Base-by-base conservation (phyloP, 2,797 vertebrate species). In the Bradypodion ventrale region DNA sequence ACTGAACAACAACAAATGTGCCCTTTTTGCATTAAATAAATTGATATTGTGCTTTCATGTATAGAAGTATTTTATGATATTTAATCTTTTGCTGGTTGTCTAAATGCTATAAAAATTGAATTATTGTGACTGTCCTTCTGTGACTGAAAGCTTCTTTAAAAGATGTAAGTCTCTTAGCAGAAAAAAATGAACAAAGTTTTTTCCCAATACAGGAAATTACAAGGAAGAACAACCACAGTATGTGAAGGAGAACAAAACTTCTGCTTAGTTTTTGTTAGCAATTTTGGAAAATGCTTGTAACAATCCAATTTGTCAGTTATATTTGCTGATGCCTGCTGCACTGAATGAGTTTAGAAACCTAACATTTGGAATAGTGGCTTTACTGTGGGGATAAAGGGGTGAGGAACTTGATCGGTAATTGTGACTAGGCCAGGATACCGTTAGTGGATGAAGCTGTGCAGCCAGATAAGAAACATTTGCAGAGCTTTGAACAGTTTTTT, bases 31-130 rank as follows among this genome's bases (percentile, higher is more conserved):
- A 23, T 76, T 85, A 66, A 37, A 23, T 59, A 83, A 84, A 23
- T 46, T 75, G 40, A 9, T 5, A 59, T 62, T 88, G 4, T 4
- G n/a, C 83, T 40, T 89, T 37, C 49, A 72, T 88, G 37, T 35
- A 78, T 78, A 66, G 49, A 68, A 83, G 65, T 82, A 1, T 75
- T 59, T 83, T 73, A 29, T 87, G 82, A 77, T 81, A 85, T 32
- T 88, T 44, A 79, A 85, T n/a, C 32, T 29, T 76, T 9, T 5
- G 77, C n/a, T 2, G 44, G 82, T 74, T 88, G 56, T 40, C 52
- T 82, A 74, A 89, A 86, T 46, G 85, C 80, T 44, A 65, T 59
- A 87, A 86, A n/a, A 89, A 87, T 2, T 89, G 46, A 68, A 62
- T 68, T 29, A 84, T 75, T 44, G 56, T 32, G 23, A 85, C 0